Evolutionary conservation across 2,113 vertebrate genomes (phyloP), one percentile per base, ranked within the genome.

Genomic region (Trichomycterus rosablanca): DNA sequence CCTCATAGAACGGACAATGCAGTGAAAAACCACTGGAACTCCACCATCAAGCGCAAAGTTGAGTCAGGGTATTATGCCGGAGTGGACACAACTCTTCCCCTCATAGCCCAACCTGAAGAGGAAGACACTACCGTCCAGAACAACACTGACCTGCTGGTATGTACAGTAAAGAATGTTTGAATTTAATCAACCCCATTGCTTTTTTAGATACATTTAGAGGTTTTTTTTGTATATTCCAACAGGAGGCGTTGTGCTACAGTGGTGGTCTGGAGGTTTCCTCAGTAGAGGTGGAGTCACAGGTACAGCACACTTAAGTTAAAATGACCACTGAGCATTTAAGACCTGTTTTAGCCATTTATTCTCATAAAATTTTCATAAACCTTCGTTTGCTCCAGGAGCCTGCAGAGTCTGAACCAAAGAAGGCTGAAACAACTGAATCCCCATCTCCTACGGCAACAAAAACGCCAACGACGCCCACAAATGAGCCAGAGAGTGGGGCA

Each of bases 11-110:
- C 96, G 0, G 96, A 99, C 76, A 99, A 99, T 12, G 96, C 96
- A 2, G 95, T 99, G 74, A 99, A 99, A 78, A 99, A 99, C 75
- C 96, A 99, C 80, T 99, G 96, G 96, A 99, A 99, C 71, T 98
- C 96, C 0, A 98, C 96, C 23, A 97, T 99, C 72, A 99, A 97
- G 68, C 85, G 96, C 42, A 99, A 97, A 37, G 86, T 97, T 67
- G 96, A 98, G 73, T 92, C 88, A 0, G 92, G 93, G 18, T 89
- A 88, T 32, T 99, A 93, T 50, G 67, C 83, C 2, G 89, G 68
- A 1, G 91, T 91, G 70, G 90, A 88, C 64, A 78, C 72, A 65
- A 81, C 62, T 2, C 64, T 85, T 44, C 66, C 77, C 26, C 7
- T 87, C n/a, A 49, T 87, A 0, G 72, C 87, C 56, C 88, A 89